Conservation (phyloP, 2,888 invertebrate genomes). For the Brenthis ino region DNA sequence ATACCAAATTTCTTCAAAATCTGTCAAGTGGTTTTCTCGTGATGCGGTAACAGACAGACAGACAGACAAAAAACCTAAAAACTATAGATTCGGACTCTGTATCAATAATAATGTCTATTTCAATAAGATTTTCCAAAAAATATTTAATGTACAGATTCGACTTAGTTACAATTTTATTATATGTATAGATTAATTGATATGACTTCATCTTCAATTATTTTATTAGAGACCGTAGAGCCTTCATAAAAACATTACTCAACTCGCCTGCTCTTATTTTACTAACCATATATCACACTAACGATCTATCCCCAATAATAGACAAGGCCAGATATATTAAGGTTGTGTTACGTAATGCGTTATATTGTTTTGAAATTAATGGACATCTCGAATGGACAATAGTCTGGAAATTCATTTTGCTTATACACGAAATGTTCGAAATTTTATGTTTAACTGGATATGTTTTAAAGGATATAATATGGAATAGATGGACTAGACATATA, state of each 20-base stretch:
- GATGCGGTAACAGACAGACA: too few relatives aligned
- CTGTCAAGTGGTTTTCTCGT: too few relatives aligned
- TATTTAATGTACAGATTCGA: too few relatives aligned
- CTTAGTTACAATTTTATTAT: too few relatives aligned
- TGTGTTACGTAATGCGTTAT: background rate
- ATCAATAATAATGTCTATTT: too few relatives aligned
- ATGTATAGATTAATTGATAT: background rate
- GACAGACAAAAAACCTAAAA: too few relatives aligned
- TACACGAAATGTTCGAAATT: background rate
- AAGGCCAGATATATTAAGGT: conserved; percentile 13
- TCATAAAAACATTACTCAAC: background rate
- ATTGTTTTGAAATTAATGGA: conserved; percentile 17
- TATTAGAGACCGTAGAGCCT: background rate
- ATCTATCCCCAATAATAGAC: conserved; percentile 18
- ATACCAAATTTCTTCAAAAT: too few relatives aligned
- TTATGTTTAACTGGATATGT: too few relatives aligned
- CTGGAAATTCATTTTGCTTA: background rate
- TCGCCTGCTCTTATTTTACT: conserved; percentile 14
- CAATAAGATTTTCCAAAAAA: too few relatives aligned
- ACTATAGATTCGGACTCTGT: too few relatives aligned
- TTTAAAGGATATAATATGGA: too few relatives aligned
- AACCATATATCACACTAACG: conserved; percentile 26
- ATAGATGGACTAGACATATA: too few relatives aligned
- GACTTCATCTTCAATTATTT: background rate
- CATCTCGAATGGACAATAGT: background rate